phyloP scores from a whole-genome alignment of 1,140 invertebrate genomes.

The Trachymyrmex septentrionalis region DNA sequence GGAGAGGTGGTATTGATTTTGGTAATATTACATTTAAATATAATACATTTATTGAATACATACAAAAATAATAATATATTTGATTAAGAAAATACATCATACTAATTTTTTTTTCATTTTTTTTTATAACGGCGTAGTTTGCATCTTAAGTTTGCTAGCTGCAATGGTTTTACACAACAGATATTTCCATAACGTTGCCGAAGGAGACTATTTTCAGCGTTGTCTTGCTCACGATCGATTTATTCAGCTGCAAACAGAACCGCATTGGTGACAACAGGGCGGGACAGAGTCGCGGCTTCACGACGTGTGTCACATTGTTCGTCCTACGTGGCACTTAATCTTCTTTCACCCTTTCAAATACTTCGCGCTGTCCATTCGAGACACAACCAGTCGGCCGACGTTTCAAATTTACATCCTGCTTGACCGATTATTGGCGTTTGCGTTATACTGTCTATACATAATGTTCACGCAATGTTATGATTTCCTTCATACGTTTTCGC shows the following conservation, averaged over 20 bases:
- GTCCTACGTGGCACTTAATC: conserved; percentile 71
- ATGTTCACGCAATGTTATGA: neutral
- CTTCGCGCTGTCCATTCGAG: conserved; percentile 22
- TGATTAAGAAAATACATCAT: neutral
- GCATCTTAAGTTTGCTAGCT: neutral
- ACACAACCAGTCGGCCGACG: neutral
- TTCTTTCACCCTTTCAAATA: conserved; percentile 62
- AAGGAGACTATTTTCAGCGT: conserved; percentile 37
- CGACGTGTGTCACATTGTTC: conserved; percentile 75
- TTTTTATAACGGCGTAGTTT: neutral
- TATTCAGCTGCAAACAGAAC: conserved; percentile 66
- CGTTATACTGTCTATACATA: conserved; percentile 14
- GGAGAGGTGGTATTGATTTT: neutral
- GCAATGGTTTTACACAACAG: neutral
- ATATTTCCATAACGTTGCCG: conserved; percentile 15
- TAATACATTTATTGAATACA: neutral
- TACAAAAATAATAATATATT: neutral
- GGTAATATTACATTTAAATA: neutral
- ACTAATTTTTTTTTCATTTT: neutral
- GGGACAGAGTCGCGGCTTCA: conserved; percentile 45
- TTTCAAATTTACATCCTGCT: conserved; percentile 66
- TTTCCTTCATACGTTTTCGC: neutral
- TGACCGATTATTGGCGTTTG: conserved; percentile 34
- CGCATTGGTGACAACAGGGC: conserved; percentile 66
- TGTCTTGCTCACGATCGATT: conserved; percentile 70